Evolutionary conservation across 2,797 vertebrate genomes (phyloP).

Genomic region (Buceros bicornis): DNA sequence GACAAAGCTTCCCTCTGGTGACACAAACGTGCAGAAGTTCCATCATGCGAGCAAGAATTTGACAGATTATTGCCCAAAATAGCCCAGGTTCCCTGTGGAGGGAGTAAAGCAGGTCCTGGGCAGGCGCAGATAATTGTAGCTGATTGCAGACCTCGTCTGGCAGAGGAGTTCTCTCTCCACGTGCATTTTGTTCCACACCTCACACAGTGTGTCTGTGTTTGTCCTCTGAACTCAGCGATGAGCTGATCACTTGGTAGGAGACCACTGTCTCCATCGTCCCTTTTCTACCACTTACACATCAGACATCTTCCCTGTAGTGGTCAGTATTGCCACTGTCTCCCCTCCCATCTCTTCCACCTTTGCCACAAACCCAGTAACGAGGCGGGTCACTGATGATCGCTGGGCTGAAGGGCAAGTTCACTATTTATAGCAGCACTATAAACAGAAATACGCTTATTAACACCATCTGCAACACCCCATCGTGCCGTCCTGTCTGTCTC

Average conservation of each 20-base stretch:
- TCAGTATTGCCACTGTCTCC: neutral
- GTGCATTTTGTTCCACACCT: neutral
- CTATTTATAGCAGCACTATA: constrained; percentile 19
- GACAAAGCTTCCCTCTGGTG: neutral
- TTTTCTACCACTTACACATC: neutral
- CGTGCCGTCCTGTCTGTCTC: neutral
- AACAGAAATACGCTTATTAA: neutral
- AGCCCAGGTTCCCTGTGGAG: neutral
- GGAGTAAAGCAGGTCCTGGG: neutral
- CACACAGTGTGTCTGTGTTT: neutral
- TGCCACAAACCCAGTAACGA: neutral
- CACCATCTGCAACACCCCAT: neutral
- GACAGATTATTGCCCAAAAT: neutral
- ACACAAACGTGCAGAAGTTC: neutral
- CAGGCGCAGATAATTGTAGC: neutral
- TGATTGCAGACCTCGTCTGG: neutral
- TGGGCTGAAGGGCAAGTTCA: neutral
- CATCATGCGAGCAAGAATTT: neutral
- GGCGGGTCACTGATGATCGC: neutral
- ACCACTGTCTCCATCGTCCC: neutral
- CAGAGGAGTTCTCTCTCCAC: neutral
- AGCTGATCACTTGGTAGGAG: neutral
- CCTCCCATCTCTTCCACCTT: neutral
- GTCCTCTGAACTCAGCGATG: neutral
- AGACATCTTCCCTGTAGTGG: neutral